Base-by-base conservation (phyloP, 2,888 invertebrate species). In the Parascotia fuliginaria region DNA sequence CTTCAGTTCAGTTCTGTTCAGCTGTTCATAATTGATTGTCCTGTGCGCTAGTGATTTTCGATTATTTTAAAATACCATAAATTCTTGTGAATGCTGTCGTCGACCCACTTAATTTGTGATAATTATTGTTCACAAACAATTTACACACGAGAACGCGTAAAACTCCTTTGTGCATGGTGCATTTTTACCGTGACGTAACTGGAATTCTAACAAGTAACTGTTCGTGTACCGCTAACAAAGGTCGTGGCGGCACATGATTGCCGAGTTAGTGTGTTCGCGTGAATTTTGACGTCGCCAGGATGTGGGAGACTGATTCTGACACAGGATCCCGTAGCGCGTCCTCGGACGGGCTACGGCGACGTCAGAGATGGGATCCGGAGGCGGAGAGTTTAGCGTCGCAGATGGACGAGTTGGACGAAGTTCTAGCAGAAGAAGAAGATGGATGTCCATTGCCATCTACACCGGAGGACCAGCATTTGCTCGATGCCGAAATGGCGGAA, bases 401-500 rank as follows among this genome's bases (percentile, higher is more conserved):
- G 44, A 83, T 92, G 84, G 92, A 92, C 75, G 92, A 92, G 56
- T 78, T 92, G 27, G 92, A 92, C 75, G 92, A 92, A 78, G 94
- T 93, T 42, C 94, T 95, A 44, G 95, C 95, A 72, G 96, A 96
- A 73, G 97, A 96, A 77, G 96, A 96, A 65, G 94, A 95, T 55
- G 97, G 97, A 27, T 97, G 97, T 77, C 96, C 97, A 2, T 81
- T 97, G 66, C 97, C 97, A 2, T 97, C 97, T 13, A 97, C 97
- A 6, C 97, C 97, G 0, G 97, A 97, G 82, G 97, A 97, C 79
- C 96, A 96, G 74, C 95, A 96, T 78, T 92, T 97, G 24, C 93
- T 97, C 66, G 96, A 97, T 79, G 95, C 96, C 42, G 97, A 97
- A 93, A 96, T 97, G 95, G 96, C 96, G 24, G 97, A 97, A 83